Percentiles rank a stretch among this genome's conserved stretches.
phyloP scores from a whole-genome alignment of 2,888 invertebrate genomes.

The Augochlorella aurata region DNA sequence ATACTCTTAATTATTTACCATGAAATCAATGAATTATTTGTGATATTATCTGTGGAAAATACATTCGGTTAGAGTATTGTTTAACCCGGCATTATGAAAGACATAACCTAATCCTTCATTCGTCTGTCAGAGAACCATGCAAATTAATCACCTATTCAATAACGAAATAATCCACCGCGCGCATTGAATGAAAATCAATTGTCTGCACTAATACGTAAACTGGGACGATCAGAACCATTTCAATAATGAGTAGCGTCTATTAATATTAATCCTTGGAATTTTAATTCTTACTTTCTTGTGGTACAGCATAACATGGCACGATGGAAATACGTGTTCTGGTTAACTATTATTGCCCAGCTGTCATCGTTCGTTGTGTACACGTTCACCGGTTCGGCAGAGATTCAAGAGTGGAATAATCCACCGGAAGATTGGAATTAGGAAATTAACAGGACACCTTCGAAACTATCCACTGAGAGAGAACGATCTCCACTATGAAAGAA shows the following conservation, averaged over 20 bases:
- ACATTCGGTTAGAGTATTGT: background rate
- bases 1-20: too few species aligned
- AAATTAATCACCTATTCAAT: background rate
- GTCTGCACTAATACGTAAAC: background rate
- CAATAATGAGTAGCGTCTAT: background rate
- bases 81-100: background rate
- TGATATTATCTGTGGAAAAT: too few species aligned
- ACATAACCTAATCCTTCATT: background rate
- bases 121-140: background rate
- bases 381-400: slow-evolving; percentile 76
- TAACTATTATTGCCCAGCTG: slow-evolving; percentile 71
- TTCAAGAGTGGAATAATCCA: slow-evolving; percentile 78
- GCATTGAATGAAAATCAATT: background rate
- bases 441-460: background rate
- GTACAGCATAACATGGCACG: slow-evolving; percentile 75
- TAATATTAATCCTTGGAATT: slow-evolving; percentile 2
- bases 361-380: slow-evolving; percentile 71
- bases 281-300: background rate
- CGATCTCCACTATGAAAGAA: background rate
- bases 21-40: too few species aligned
- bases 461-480: background rate
- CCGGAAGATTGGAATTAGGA: background rate
- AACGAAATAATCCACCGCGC: background rate
- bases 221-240: background rate
- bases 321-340: slow-evolving; percentile 77